Evolutionary conservation across 2,888 invertebrate species (phyloP), one percentile per base, ranked within the genome.

Genomic region (Lamproptera curius): DNA sequence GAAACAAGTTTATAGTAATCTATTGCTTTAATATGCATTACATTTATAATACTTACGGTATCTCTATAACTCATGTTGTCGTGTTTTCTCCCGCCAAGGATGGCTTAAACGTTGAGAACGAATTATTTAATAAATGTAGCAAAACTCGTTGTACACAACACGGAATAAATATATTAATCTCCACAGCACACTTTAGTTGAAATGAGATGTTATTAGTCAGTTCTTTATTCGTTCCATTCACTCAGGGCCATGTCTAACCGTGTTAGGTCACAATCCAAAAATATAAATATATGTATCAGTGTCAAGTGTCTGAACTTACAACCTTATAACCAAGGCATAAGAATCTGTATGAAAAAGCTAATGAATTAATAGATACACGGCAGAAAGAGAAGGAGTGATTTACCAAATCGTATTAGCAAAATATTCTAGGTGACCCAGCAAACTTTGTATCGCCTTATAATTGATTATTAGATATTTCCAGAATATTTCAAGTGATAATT

Each of bases 1-100:
- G n/a, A n/a, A n/a, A n/a, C n/a, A n/a, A n/a, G n/a, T n/a, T n/a
- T n/a, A n/a, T n/a, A n/a, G n/a, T n/a, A n/a, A n/a, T n/a, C n/a
- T n/a, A n/a, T n/a, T n/a, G n/a, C n/a, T n/a, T n/a, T n/a, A n/a
- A n/a, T n/a, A n/a, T n/a, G n/a, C n/a, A n/a, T n/a, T n/a, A n/a
- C n/a, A n/a, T n/a, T 20, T 20, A 20, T 20, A 16, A 10, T 40
- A 26, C 48, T 43, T 40, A 49, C 48, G 34, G 43, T 49, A 17
- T 49, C 43, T 15, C 48, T 43, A 35, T 49, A 49, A 49, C 43
- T 49, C 48, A 49, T 49, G 34, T 43, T 43, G 15, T 2, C 9
- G 16, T 34, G 35, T 28, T 34, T 42, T 26, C 35, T 17, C n/a
- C 31, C 13, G 9, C 28, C 28, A 28, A 9, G 2, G 9, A 28